phyloP scores from a whole-genome alignment of 2,113 vertebrate genomes.

The Polypterus bichir region DNA sequence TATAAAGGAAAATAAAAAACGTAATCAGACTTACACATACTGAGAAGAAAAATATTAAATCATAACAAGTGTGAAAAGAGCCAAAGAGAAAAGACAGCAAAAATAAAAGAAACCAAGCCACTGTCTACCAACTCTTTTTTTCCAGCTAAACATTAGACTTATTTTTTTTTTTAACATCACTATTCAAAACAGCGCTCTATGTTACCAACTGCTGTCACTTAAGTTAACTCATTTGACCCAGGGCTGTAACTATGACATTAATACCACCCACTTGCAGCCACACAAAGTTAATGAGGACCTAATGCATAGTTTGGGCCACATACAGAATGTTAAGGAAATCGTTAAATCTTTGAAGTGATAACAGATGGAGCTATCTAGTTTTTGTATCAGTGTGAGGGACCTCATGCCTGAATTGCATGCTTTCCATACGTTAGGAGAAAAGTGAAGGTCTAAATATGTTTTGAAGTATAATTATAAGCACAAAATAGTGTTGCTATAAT shows the following conservation, averaged over 20 bases:
- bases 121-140: no score
- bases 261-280: conserved; percentile 51
- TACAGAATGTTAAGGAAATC: background rate
- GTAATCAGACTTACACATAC: no score
- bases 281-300: conserved; percentile 30
- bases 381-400: background rate
- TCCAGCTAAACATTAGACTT: no score
- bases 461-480: background rate
- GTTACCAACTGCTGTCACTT: conserved; percentile 30
- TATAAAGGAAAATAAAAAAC: no score
- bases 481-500: no score
- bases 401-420: conserved; percentile 16
- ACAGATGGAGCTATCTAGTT: conserved; percentile 31
- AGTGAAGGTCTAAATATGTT: conserved; percentile 8
- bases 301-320: background rate
- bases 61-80: no score
- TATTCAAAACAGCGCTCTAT: conserved; percentile 16
- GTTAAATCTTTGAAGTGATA: conserved; percentile 22
- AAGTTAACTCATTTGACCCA: conserved; percentile 44
- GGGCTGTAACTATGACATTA: conserved; percentile 29
- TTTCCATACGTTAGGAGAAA: conserved; percentile 20
- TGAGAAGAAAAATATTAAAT: no score
- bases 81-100: no score
- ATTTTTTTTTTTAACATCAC: conserved; percentile 1
- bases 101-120: no score